Evolutionary conservation across 2,888 invertebrate species (phyloP), one percentile per base, ranked within the genome.

Genomic region (Mongoloraphidia duomilia): DNA sequence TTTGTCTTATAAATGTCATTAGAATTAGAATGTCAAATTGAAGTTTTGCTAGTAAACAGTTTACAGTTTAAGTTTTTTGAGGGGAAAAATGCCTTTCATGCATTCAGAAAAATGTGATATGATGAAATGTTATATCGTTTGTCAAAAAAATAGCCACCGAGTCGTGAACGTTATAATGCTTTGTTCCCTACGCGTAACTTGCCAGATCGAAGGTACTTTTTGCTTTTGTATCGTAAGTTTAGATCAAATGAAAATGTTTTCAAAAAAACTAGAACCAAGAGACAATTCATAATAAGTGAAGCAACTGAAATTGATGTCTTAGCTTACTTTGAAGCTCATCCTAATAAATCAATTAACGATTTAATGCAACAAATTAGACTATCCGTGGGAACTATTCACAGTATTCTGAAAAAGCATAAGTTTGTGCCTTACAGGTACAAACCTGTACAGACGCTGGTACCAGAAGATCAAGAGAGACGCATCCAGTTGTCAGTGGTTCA

Each of bases 281-380:
- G 12, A 12, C 41, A 41, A 41, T 41, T 41, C 41, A 41, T 41
- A 41, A 12, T 41, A 41, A 41, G 41, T 41, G 41, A 41, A 41
- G 41, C 11, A 41, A 41, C 41, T 41, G 41, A 41, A 41, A 41
- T 41, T 41, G 41, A 41, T 41, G 41, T 41, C 41, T 41, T 41
- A 41, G 10, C 12, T 41, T 41, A 41, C 41, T 41, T 41, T 41
- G 41, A 41, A 41, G 41, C 41, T 41, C 10, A 41, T 9, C 13
- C 11, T 12, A 12, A 12, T 9, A 41, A n/a, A n/a, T n/a, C n/a
- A n/a, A n/a, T n/a, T 12, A 41, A 41, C 41, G 41, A 41, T 41
- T 41, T 41, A 41, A 41, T 41, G 41, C 41, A 41, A 41, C 9
- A 41, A 41, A 41, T 9, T 41, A 12, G 41, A 41, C 41, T 41